These are phyloP conservation scores for Dorcus parallelipipedus DNA, from an alignment of 2,888 invertebrate species.

Conservation along the genomic window DNA sequence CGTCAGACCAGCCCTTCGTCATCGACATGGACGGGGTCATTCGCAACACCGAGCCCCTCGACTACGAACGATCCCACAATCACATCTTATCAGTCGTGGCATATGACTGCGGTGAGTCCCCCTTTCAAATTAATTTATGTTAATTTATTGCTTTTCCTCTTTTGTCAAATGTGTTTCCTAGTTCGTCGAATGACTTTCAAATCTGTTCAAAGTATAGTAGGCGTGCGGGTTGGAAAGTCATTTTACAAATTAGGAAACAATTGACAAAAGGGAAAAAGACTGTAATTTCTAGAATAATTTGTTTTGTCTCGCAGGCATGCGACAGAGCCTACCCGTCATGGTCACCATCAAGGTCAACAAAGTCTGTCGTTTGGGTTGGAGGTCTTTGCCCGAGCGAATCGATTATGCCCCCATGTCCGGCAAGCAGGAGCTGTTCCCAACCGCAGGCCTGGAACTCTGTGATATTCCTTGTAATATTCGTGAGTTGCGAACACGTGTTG, in stretches of 20 bases:
- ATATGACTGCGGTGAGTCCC: constrained; percentile 79
- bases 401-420: constrained; percentile 85
- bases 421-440: constrained; percentile 75
- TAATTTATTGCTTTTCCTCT: too few relatives aligned
- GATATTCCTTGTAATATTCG: constrained; percentile 57
- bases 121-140: too few relatives aligned
- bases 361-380: constrained; percentile 52
- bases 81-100: constrained; percentile 96
- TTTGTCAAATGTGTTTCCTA: too few relatives aligned
- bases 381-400: constrained; percentile 75
- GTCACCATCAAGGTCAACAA: constrained; percentile 82
- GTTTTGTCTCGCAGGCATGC: constrained; percentile 56
- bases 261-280: too few relatives aligned
- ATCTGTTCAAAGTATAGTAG: too few relatives aligned
- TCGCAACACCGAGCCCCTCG: constrained; percentile 88
- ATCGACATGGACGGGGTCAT: constrained; percentile 95
- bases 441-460: constrained; percentile 65
- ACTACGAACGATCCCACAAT: constrained; percentile 90
- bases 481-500: constrained; percentile 51
- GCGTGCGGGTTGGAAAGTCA: too few relatives aligned
- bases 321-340: constrained; percentile 89
- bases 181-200: too few relatives aligned
- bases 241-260: too few relatives aligned
- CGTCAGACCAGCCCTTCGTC: constrained; percentile 84
- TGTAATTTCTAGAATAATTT: too few relatives aligned